These are phyloP conservation scores for Carlito syrichta DNA, from an alignment of 2,113 vertebrate genomes.

Conservation along the genomic window DNA sequence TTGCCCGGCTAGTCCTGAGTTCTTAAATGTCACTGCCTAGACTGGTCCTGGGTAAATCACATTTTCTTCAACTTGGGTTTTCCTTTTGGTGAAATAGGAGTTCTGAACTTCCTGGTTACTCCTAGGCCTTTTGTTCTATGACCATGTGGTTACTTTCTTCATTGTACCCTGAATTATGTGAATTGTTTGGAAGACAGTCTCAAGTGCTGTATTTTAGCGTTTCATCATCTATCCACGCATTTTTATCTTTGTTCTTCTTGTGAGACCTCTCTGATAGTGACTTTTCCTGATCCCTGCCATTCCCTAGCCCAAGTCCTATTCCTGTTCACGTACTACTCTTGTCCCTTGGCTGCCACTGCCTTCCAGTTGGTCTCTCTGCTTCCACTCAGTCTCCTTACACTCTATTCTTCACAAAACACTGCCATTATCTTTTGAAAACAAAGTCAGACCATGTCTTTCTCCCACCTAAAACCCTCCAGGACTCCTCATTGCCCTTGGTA, in stretches of 20 bases:
- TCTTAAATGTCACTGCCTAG: not conserved
- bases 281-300: not conserved
- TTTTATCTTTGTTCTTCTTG: not conserved
- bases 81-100: not conserved
- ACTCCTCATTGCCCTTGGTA: not conserved
- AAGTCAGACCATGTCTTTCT: not conserved
- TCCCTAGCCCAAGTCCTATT: not conserved
- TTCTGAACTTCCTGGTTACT: not conserved
- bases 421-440: not conserved
- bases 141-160: not conserved
- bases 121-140: not conserved
- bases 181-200: not conserved
- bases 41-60: not conserved
- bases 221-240: not conserved
- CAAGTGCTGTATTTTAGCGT: not conserved
- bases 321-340: not conserved
- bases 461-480: not conserved
- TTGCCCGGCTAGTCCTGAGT: no score
- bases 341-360: not conserved
- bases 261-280: not conserved
- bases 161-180: not conserved
- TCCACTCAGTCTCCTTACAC: not conserved
- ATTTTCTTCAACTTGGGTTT: not conserved
- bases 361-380: not conserved
- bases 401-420: not conserved